These are phyloP conservation scores for Hirtodrosophila alboralis DNA, from an alignment of 2,888 invertebrate genomes.

Conservation along the genomic window DNA sequence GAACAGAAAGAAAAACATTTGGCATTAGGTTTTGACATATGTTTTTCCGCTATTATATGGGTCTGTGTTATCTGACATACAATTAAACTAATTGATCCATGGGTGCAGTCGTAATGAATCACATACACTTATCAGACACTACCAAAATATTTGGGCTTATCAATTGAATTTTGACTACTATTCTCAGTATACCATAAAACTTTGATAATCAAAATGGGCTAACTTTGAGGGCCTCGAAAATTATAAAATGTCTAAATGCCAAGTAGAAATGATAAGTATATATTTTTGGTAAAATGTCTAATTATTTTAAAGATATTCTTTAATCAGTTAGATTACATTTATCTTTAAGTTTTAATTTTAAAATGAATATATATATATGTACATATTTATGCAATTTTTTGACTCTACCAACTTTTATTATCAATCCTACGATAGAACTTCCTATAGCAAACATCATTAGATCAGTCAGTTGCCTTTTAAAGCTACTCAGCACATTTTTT, in stretches of 20 bases:
- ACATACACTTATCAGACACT: conserved; percentile 14
- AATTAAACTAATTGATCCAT: conserved; percentile 17
- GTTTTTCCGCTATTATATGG: conserved; percentile 1
- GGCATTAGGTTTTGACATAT: conserved; percentile 16
- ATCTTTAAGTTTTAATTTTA: too few relatives aligned
- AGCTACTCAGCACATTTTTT: too few relatives aligned
- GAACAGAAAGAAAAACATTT: conserved; percentile 6
- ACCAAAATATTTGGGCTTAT: conserved; percentile 11
- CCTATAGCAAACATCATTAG: too few relatives aligned
- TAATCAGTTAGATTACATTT: too few relatives aligned
- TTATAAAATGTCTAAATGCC: background rate
- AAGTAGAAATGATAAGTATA: background rate
- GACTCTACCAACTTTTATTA: too few relatives aligned
- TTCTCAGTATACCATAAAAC: background rate
- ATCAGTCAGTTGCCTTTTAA: too few relatives aligned
- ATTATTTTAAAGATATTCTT: too few relatives aligned
- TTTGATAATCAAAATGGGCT: background rate
- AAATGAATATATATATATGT: too few relatives aligned
- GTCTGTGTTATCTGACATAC: conserved; percentile 12
- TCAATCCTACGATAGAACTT: too few relatives aligned
- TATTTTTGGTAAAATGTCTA: background rate
- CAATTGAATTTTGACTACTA: background rate
- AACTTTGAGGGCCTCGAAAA: too few relatives aligned
- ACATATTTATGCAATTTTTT: too few relatives aligned
- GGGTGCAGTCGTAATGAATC: background rate